A percentile compares a stretch with the other conserved stretches of the same genome.
phyloP scores from a whole-genome alignment of 2,113 vertebrate genomes.

The Alligator sinensis region DNA sequence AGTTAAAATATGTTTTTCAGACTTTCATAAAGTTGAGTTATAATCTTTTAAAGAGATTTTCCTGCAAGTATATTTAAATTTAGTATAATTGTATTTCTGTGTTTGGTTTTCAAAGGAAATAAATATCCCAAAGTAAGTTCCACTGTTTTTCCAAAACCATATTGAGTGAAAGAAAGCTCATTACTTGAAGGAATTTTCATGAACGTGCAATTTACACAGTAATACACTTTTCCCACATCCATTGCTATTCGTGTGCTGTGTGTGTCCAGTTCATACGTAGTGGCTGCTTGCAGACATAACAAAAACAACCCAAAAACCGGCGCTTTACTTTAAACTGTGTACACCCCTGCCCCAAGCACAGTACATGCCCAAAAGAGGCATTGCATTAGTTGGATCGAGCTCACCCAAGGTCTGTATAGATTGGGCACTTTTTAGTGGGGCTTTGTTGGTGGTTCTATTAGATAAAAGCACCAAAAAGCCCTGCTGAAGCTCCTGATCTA shows the following conservation, averaged over 20 bases:
- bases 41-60: not conserved
- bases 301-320: not conserved
- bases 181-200: not conserved
- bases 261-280: not conserved
- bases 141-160: not conserved
- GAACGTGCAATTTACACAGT: not conserved
- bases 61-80: conserved; percentile 10
- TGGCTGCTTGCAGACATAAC: not conserved
- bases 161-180: not conserved
- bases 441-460: too few relatives aligned
- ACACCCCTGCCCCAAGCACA: too few relatives aligned
- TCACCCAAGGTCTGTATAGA: too few relatives aligned
- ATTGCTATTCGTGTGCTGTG: not conserved
- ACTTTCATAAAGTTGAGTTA: not conserved
- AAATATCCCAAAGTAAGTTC: not conserved
- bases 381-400: too few relatives aligned
- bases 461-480: too few relatives aligned
- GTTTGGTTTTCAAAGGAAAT: not conserved
- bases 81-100: not conserved
- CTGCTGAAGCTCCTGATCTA: too few relatives aligned
- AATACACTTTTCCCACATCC: not conserved
- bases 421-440: too few relatives aligned
- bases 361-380: too few relatives aligned
- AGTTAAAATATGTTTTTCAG: conserved; percentile 1
- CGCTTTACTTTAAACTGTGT: too few relatives aligned